Conservation (phyloP, 2,888 invertebrate genomes). For the Eulithis testata region DNA sequence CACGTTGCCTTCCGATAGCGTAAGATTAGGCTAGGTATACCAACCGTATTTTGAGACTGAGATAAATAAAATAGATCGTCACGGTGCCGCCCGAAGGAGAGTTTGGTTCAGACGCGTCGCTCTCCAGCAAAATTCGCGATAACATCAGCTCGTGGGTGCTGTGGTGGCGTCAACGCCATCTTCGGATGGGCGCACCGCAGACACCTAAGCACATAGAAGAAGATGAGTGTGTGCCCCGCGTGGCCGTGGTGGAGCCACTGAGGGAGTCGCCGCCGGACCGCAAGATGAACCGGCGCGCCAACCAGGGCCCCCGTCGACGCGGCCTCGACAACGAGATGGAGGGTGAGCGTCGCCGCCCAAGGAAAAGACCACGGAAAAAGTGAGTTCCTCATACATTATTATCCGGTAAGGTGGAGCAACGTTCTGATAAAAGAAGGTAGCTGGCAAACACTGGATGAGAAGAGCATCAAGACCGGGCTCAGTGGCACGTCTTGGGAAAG, state of each 20-base stretch:
- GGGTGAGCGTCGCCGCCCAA: conserved; percentile 69
- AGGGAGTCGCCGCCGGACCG: conserved; percentile 59
- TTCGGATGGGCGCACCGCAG: conserved; percentile 83
- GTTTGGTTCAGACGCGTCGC: conserved; percentile 51
- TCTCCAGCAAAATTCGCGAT: conserved; percentile 77
- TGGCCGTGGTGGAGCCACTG: conserved; percentile 67
- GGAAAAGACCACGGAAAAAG: conserved; percentile 67
- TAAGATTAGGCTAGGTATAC: conserved; percentile 57
- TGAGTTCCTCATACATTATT: conserved; percentile 43
- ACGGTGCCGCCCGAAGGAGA: conserved; percentile 47
- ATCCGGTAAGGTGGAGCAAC: too few relatives aligned
- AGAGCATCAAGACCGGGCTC: too few relatives aligned
- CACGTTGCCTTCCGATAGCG: conserved; percentile 64
- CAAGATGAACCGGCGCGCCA: conserved; percentile 69
- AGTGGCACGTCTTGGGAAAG: too few relatives aligned
- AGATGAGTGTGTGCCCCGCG: conserved; percentile 70
- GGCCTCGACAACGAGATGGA: conserved; percentile 71
- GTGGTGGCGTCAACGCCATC: conserved; percentile 82
- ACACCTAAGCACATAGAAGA: conserved; percentile 75
- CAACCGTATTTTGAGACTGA: conserved; percentile 47
- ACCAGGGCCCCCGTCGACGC: conserved; percentile 66
- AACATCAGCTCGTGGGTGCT: conserved; percentile 80
- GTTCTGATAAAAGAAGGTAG: too few relatives aligned
- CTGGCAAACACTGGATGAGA: too few relatives aligned
- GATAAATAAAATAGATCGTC: conserved; percentile 48